Percentiles rank a stretch among this genome's conserved stretches.
Conservation (phyloP, 2,113 vertebrate genomes). For the Nicator chloris region DNA sequence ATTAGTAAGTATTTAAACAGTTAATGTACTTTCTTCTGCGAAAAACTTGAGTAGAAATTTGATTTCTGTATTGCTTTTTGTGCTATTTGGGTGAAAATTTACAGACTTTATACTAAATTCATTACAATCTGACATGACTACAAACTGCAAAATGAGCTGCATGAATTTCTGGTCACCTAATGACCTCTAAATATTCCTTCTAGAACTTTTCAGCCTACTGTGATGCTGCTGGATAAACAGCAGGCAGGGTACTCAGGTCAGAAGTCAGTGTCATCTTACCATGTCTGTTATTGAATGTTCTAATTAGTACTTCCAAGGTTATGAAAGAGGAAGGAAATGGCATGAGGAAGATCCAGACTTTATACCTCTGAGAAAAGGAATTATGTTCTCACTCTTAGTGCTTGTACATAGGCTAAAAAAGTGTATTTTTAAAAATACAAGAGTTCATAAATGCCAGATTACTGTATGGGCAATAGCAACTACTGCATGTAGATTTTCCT, state of each 20-base stretch:
- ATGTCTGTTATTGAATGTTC: not conserved
- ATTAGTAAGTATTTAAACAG: conserved; percentile 88
- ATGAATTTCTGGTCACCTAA: not conserved
- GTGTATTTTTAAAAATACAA: not conserved
- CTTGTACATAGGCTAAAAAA: not conserved
- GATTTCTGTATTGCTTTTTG: not conserved
- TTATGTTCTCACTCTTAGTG: not conserved
- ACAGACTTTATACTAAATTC: not conserved
- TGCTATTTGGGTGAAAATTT: not conserved
- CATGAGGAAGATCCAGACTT: not conserved
- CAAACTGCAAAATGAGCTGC: not conserved
- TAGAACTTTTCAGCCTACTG: not conserved
- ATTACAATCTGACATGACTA: not conserved
- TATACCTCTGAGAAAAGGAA: not conserved
- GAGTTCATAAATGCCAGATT: not conserved
- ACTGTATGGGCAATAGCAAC: not conserved
- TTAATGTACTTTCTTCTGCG: not conserved
- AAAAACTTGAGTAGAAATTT: not conserved
- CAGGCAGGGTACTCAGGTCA: not conserved
- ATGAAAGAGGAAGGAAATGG: not conserved
- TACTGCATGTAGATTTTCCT: not conserved
- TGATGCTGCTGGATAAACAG: not conserved
- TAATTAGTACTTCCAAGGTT: not conserved
- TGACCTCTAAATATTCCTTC: not conserved
- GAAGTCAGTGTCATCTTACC: not conserved